Conservation (phyloP, 53 echinoderm and acorn worm species). For the Holothuria leucospilota region DNA sequence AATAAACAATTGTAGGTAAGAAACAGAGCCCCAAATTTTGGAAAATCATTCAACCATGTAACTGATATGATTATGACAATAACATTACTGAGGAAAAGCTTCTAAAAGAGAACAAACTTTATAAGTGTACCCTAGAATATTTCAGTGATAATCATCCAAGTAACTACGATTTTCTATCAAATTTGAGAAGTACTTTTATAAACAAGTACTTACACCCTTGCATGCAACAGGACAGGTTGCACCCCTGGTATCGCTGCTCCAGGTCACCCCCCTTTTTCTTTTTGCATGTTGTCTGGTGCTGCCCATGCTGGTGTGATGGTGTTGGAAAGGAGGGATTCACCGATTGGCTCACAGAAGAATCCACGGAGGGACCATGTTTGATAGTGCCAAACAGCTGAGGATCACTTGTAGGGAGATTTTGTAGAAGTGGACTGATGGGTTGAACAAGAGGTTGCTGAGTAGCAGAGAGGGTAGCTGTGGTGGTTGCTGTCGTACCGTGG, state of each 20-base stretch:
- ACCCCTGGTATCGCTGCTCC: constrained; percentile 2
- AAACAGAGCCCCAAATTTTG: too few species aligned
- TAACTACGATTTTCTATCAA: too few species aligned
- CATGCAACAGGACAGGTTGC: constrained; percentile 3
- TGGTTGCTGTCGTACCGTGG: constrained; percentile 11
- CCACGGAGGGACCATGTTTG: constrained; percentile 10
- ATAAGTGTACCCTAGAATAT: too few species aligned
- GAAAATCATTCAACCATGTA: too few species aligned
- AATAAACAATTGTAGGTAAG: background rate
- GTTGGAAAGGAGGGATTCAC: constrained; percentile 58
- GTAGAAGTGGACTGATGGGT: constrained; percentile 27
- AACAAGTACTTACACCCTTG: constrained; percentile 16
- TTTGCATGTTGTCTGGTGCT: constrained; percentile 53
- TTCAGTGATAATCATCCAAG: too few species aligned
- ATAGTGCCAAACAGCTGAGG: constrained; percentile 23
- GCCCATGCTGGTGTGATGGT: constrained; percentile 66
- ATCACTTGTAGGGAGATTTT: constrained; percentile 16
- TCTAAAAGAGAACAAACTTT: too few species aligned
- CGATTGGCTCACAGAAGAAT: constrained; percentile 13
- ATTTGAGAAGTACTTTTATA: too few species aligned
- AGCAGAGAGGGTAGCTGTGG: background rate
- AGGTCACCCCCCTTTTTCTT: constrained; percentile 72
- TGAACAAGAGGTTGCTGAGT: constrained; percentile 29
- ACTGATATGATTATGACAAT: too few species aligned
- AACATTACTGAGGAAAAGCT: too few species aligned